Evolutionary conservation across 2,113 vertebrate species (phyloP).

Genomic region (Anoura caudifer): DNA sequence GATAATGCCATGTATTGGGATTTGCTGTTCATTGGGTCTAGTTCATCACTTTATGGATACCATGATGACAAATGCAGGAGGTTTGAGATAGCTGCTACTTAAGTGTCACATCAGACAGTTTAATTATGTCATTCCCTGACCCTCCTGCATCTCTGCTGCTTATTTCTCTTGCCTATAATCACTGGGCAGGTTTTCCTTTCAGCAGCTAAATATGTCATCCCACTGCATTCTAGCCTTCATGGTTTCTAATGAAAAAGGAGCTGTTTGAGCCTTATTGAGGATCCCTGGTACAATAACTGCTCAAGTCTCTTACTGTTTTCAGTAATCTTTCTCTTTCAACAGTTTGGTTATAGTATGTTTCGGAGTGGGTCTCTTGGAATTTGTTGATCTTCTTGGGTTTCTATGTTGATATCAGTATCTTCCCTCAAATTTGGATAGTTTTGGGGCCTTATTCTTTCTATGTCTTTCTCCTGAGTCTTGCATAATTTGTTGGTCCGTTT

Average conservation of each 20-base stretch:
- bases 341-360: neutral
- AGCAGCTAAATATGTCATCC: too few relatives aligned
- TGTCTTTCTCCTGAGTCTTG: neutral
- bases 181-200: too few relatives aligned
- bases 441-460: neutral
- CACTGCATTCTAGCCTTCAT: neutral
- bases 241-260: neutral
- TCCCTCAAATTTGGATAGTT: neutral
- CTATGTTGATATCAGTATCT: neutral
- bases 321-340: neutral
- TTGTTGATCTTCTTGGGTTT: neutral
- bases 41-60: neutral
- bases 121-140: neutral
- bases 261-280: neutral
- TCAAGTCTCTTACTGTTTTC: neutral
- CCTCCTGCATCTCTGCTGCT: neutral
- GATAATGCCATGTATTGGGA: neutral
- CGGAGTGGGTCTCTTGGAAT: neutral
- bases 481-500: neutral
- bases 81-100: neutral
- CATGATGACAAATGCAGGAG: neutral
- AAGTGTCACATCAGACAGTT: neutral
- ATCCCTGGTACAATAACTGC: too few relatives aligned
- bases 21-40: neutral
- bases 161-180: neutral